Conservation (phyloP, 2,888 invertebrate species). For the Endotricha flammealis region DNA sequence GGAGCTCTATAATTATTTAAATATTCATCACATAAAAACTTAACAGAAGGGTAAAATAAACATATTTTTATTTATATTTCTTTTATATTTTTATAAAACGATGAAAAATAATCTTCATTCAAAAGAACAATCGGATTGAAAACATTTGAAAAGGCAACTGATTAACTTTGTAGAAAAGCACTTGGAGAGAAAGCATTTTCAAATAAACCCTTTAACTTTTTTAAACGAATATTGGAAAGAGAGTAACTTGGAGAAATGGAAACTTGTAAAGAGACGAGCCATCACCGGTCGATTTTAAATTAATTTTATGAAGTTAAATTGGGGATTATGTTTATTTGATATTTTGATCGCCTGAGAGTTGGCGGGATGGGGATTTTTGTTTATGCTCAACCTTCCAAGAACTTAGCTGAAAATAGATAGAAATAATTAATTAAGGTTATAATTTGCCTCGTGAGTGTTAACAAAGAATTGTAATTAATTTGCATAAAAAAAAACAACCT, state of each 20-base stretch:
- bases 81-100: too few relatives aligned
- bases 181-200: conserved; percentile 38
- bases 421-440: too few relatives aligned
- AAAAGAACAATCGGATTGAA: neutral
- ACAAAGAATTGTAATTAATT: too few relatives aligned
- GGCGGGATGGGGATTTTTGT: conserved; percentile 22
- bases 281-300: conserved; percentile 65
- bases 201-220: conserved; percentile 57
- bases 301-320: conserved; percentile 76
- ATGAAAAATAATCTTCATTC: too few relatives aligned
- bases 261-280: conserved; percentile 50
- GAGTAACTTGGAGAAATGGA: conserved; percentile 39
- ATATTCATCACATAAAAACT: too few relatives aligned
- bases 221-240: conserved; percentile 47
- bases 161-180: conserved; percentile 42
- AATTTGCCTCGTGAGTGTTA: too few relatives aligned
- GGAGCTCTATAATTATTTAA: too few relatives aligned
- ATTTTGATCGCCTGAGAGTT: conserved; percentile 23
- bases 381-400: conserved; percentile 15
- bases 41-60: too few relatives aligned
- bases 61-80: too few relatives aligned
- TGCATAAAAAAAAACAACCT: too few relatives aligned
- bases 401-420: too few relatives aligned
- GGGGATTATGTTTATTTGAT: conserved; percentile 70
- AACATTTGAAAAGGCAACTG: conserved; percentile 27